phyloP scores from a whole-genome alignment of 2,113 vertebrate species.

The Oreochromis niloticus region DNA sequence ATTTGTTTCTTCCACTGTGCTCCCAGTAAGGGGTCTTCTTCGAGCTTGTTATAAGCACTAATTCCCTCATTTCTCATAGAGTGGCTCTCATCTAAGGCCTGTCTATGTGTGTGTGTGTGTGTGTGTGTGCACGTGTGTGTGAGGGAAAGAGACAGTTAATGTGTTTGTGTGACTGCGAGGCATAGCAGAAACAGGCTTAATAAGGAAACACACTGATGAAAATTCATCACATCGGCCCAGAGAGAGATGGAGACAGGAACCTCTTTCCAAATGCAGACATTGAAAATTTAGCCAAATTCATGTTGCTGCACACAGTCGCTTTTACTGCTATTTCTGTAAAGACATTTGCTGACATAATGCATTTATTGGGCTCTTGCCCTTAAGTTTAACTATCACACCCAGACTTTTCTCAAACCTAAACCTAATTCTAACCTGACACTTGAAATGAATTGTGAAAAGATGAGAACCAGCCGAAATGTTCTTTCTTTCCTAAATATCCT shows the following conservation, averaged over 20 bases:
- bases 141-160: neutral
- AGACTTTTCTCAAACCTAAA: too few species aligned
- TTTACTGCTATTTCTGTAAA: neutral
- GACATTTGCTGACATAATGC: neutral
- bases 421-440: neutral
- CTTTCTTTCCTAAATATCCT: neutral
- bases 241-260: neutral
- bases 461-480: neutral
- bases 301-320: neutral
- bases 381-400: neutral
- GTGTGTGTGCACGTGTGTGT: neutral
- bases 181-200: constrained; percentile 32
- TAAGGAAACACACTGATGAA: constrained; percentile 47
- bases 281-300: neutral
- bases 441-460: neutral
- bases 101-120: neutral
- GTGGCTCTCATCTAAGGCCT: constrained; percentile 26
- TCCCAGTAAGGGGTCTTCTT: constrained; percentile 33
- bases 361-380: neutral
- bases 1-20: neutral
- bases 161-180: constrained; percentile 16
- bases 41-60: constrained; percentile 42
- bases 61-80: constrained; percentile 45
- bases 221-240: constrained; percentile 44
- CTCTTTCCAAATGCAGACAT: neutral